Conservation (phyloP, 2,113 vertebrate species). For the Ammospiza caudacuta region DNA sequence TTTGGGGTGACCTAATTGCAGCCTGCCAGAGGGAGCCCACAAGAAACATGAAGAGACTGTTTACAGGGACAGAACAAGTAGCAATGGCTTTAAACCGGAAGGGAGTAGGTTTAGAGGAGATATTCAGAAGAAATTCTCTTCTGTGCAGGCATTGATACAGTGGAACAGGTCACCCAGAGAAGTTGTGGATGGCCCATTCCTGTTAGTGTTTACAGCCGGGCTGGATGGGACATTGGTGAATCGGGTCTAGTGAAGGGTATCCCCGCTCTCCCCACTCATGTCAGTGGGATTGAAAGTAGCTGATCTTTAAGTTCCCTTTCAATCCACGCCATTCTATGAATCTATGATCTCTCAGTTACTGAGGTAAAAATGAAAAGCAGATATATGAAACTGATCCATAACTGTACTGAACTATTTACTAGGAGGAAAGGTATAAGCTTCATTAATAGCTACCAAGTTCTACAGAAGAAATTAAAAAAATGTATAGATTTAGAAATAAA, state of each 20-base stretch:
- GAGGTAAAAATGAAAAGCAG: neutral
- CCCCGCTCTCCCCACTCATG: neutral
- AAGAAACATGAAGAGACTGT: neutral
- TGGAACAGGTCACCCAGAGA: neutral
- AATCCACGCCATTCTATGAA: neutral
- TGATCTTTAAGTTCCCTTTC: neutral
- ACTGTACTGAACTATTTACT: neutral
- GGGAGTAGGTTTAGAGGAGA: neutral
- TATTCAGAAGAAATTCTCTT: neutral
- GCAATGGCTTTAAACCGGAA: neutral
- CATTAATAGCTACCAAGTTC: neutral
- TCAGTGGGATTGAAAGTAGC: neutral
- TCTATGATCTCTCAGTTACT: neutral
- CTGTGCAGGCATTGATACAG: neutral
- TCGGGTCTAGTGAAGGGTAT: neutral
- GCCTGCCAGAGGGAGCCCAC: neutral
- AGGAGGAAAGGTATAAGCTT: neutral
- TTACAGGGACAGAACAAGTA: neutral
- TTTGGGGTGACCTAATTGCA: neutral
- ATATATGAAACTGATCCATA: neutral
- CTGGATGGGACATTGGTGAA: neutral
- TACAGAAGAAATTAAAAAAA: neutral
- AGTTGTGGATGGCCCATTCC: neutral
- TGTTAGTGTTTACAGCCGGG: neutral
- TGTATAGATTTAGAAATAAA: neutral